A percentile compares a stretch with the other conserved stretches of the same genome.
Conservation (phyloP, 2,888 invertebrate genomes). For the Liodrosophila aerea region DNA sequence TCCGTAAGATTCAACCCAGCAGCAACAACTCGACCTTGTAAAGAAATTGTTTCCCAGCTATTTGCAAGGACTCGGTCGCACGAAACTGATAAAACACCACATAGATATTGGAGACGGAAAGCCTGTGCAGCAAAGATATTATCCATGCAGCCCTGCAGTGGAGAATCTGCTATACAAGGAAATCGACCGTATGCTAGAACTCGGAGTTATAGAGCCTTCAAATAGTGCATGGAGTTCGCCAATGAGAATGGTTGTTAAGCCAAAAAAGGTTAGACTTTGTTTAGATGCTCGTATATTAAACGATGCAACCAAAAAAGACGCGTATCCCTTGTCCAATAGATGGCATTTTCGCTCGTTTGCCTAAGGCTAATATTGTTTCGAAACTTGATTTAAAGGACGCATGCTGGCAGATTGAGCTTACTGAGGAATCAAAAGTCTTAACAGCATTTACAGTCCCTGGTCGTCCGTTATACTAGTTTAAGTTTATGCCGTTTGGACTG, state of each 20-base stretch:
- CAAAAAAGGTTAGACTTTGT: background rate
- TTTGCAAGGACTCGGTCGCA: background rate
- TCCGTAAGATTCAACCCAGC: no score
- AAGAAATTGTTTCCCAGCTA: background rate
- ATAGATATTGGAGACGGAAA: slow-evolving; percentile 1
- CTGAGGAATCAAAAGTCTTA: background rate
- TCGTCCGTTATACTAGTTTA: no score
- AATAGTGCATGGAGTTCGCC: background rate
- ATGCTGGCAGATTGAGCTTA: slow-evolving; percentile 1
- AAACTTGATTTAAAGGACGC: background rate
- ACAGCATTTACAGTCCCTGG: background rate
- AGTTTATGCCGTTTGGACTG: background rate
- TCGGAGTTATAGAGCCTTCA: background rate
- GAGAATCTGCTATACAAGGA: slow-evolving; percentile 2
- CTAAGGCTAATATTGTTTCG: background rate
- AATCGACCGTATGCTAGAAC: background rate
- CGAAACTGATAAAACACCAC: background rate
- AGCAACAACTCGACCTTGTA: no score
- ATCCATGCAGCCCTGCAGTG: background rate
- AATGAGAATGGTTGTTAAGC: background rate
- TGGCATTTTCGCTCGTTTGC: background rate
- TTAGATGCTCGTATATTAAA: background rate
- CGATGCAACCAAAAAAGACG: slow-evolving; percentile 1
- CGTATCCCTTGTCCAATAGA: background rate
- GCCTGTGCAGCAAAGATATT: background rate